Evolutionary conservation across 2,888 invertebrate species (phyloP).

Genomic region (Standfussiana lucernea): DNA sequence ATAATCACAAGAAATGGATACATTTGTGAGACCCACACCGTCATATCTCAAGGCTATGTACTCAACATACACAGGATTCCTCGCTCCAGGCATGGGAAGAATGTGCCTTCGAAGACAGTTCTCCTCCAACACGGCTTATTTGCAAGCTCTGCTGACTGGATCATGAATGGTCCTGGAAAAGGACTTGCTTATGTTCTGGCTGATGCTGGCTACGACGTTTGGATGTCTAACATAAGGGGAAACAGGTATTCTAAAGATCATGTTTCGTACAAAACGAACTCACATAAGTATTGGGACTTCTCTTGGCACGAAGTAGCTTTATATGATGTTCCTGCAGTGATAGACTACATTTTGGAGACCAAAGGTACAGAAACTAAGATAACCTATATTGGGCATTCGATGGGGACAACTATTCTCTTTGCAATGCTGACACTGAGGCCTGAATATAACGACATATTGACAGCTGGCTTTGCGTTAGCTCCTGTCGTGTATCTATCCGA

Average conservation of each 20-base stretch:
- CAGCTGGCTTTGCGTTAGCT: slow-evolving; percentile 92
- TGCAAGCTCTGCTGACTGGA: slow-evolving; percentile 94
- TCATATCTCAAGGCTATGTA: slow-evolving; percentile 95
- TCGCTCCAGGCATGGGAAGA: slow-evolving; percentile 79
- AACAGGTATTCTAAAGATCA: slow-evolving; percentile 94
- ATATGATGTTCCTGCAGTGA: slow-evolving; percentile 96
- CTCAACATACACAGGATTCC: slow-evolving; percentile 95
- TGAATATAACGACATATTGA: slow-evolving; percentile 92
- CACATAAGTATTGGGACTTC: slow-evolving; percentile 93
- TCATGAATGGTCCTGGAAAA: slow-evolving; percentile 92
- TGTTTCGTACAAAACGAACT: slow-evolving; percentile 87
- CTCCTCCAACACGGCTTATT: slow-evolving; percentile 96
- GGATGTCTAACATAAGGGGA: slow-evolving; percentile 96
- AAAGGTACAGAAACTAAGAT: slow-evolving; percentile 81
- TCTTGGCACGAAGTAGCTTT: slow-evolving; percentile 97
- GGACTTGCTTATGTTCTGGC: slow-evolving; percentile 92
- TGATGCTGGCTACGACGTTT: slow-evolving; percentile 94
- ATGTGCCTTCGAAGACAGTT: slow-evolving; percentile 82
- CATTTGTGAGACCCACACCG: slow-evolving; percentile 92
- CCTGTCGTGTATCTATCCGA: slow-evolving; percentile 93
- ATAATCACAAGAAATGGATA: slow-evolving; percentile 91
- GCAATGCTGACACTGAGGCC: slow-evolving; percentile 93
- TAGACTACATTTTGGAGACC: slow-evolving; percentile 91
- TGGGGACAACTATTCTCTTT: slow-evolving; percentile 95
- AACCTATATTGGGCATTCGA: slow-evolving; percentile 97